Conservation (phyloP, 2,113 vertebrate genomes). For the Nansenia antarctica region DNA sequence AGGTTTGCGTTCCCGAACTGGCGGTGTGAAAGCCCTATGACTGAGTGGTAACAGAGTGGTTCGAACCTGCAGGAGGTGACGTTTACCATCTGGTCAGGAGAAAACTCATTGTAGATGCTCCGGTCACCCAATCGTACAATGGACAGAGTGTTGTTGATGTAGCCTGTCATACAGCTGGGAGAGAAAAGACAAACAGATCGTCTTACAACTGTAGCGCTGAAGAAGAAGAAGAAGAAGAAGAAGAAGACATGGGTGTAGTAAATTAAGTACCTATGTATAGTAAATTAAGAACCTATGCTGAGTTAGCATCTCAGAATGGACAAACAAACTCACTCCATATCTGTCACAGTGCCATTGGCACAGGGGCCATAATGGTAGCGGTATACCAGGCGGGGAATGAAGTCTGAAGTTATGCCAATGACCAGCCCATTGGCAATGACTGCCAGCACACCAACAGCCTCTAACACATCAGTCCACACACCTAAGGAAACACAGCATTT, state of each 20-base stretch:
- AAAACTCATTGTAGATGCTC: slow-evolving; percentile 66
- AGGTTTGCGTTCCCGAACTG: too few relatives aligned
- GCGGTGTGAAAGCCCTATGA: too few relatives aligned
- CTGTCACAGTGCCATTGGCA: neutral
- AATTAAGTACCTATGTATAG: too few relatives aligned
- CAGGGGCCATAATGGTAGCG: slow-evolving; percentile 86
- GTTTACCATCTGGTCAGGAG: slow-evolving; percentile 23
- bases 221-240: too few relatives aligned
- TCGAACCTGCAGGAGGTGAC: slow-evolving; percentile 84
- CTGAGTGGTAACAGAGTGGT: too few relatives aligned
- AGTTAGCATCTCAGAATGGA: neutral
- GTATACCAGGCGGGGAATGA: slow-evolving; percentile 88
- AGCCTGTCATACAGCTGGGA: slow-evolving; percentile 85
- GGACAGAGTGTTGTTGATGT: slow-evolving; percentile 87
- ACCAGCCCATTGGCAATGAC: slow-evolving; percentile 92
- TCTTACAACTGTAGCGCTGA: too few relatives aligned
- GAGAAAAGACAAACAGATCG: neutral
- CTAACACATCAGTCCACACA: slow-evolving; percentile 86
- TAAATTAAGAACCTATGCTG: too few relatives aligned
- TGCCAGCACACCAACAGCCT: slow-evolving; percentile 86
- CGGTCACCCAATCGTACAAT: slow-evolving; percentile 53
- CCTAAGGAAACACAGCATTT: slow-evolving; percentile 60
- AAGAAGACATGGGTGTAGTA: too few relatives aligned
- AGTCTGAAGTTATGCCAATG: slow-evolving; percentile 90
- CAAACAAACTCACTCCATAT: slow-evolving; percentile 74